These are phyloP conservation scores for Leptonema lineaticorne DNA, from an alignment of 1,140 invertebrate species.

Conservation along the genomic window DNA sequence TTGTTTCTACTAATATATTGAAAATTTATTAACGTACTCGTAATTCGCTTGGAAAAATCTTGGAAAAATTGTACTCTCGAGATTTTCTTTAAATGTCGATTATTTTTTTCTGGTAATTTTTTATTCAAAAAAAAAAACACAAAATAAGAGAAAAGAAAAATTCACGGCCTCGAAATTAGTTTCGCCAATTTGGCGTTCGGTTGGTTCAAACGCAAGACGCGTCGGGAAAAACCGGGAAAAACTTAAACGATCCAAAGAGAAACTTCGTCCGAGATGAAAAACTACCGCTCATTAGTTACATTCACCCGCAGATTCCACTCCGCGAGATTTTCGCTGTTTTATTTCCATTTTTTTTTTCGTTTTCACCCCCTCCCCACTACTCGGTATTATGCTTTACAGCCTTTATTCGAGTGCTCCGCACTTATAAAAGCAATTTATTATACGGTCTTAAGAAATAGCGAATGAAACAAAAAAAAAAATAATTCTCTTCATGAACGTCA, in stretches of 20 bases:
- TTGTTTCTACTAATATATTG: no score
- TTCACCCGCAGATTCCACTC: conserved; percentile 22
- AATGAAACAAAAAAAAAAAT: no score
- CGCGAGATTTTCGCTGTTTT: neutral
- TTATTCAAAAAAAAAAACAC: no score
- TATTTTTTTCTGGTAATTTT: no score
- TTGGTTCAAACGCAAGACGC: neutral
- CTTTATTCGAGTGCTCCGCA: no score
- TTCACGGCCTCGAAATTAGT: conserved; percentile 10
- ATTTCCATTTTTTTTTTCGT: neutral
- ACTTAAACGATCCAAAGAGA: conserved; percentile 23
- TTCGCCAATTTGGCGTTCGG: neutral
- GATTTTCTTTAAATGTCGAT: no score
- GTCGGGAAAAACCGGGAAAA: neutral
- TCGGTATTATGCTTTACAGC: no score
- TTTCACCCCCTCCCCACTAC: neutral
- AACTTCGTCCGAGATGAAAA: conserved; percentile 28
- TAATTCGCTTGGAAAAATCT: no score
- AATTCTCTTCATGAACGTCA: conserved; percentile 3
- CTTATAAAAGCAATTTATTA: conserved; percentile 15
- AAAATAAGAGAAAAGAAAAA: no score
- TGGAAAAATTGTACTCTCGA: no score
- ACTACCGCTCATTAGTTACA: conserved; percentile 29
- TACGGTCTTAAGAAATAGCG: no score
- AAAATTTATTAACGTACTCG: no score